Percentiles rank a stretch among this genome's conserved stretches.
Evolutionary conservation across 1,140 invertebrate species (phyloP).

Genomic region (Drosophila nigromelanica): DNA sequence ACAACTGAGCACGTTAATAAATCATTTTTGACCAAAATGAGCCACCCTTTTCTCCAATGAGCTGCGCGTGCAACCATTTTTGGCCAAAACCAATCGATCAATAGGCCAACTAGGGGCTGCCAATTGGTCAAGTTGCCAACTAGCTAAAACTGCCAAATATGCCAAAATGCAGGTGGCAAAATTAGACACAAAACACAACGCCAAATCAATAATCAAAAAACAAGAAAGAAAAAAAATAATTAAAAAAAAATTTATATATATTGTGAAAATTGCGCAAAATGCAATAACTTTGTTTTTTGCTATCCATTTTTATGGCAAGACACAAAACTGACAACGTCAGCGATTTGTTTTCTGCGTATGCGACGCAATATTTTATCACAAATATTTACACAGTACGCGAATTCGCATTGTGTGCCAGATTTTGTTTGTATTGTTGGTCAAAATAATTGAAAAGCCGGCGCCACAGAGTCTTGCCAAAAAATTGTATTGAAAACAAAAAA

Average conservation of each 20-base stretch:
- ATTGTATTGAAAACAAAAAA: constrained; percentile 33
- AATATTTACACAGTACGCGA: constrained; percentile 47
- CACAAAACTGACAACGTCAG: constrained; percentile 64
- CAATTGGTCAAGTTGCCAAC: constrained; percentile 58
- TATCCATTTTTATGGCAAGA: constrained; percentile 34
- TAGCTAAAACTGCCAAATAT: constrained; percentile 65
- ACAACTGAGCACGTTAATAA: constrained; percentile 76
- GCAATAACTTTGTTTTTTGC: constrained; percentile 33
- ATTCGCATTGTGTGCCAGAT: constrained; percentile 51
- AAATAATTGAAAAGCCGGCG: constrained; percentile 66
- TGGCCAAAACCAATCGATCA: constrained; percentile 80
- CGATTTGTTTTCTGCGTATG: constrained; percentile 67
- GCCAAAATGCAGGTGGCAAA: constrained; percentile 81
- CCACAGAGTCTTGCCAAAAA: constrained; percentile 70
- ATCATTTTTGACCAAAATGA: constrained; percentile 74
- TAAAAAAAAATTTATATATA: constrained; percentile 22
- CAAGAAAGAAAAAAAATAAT: constrained; percentile 20
- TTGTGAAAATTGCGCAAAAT: constrained; percentile 53
- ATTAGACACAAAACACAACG: constrained; percentile 75
- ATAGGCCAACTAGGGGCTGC: constrained; percentile 53
- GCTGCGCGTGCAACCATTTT: constrained; percentile 63
- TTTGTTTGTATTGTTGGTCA: constrained; percentile 60
- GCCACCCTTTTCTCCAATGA: constrained; percentile 67
- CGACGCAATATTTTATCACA: constrained; percentile 39
- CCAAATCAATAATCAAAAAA: constrained; percentile 35